Base-by-base conservation (phyloP, 2,888 invertebrate genomes). In the Elaeidobius kamerunicus region DNA sequence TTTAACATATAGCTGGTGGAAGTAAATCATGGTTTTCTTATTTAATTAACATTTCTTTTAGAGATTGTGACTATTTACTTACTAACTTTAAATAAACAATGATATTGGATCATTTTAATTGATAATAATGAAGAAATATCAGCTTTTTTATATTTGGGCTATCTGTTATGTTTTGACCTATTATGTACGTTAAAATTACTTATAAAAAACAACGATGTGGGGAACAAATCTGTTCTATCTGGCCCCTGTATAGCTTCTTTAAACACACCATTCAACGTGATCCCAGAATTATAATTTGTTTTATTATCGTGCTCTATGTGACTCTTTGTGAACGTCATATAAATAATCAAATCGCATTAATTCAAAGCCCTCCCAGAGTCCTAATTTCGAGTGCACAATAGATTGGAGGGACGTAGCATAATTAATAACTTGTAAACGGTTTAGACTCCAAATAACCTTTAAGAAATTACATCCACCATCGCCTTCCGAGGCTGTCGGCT, bases 381-480 rank as follows among this genome's bases (percentile, higher is more conserved):
- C 23, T 12, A 44, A 35, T 44, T 30, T 16, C 35, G 15, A 23
- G 23, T 35, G 34, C 44, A 44, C 44, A 44, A 44, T 35, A 35
- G 23, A 6, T 23, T 16, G 35, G 11, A 35, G 19, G 44, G 11
- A 23, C 19, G 20, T 20, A 34, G 38, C 17, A 35, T 49, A 49
- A 49, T 49, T 49, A 49, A 49, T 49, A 49, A 49, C 28, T 30
- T 32, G 32, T 15, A 42, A 49, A 42, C 42, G 28, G 34, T 40
- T 27, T 35, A 14, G 27, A 28, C 42, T 49, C 42, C 36, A 41
- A 12, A 28, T 38, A 30, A 38, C 28, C 36, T 46, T 28, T 14
- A 38, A 42, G 42, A 49, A 49, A 49, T 49, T 49, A 49, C 49
- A 49, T 42, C 42, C 42, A 11, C 42, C 23, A 46, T 46, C 46